Base-by-base conservation (phyloP, 2,113 vertebrate species). In the Rhegmatorhina hoffmannsi region DNA sequence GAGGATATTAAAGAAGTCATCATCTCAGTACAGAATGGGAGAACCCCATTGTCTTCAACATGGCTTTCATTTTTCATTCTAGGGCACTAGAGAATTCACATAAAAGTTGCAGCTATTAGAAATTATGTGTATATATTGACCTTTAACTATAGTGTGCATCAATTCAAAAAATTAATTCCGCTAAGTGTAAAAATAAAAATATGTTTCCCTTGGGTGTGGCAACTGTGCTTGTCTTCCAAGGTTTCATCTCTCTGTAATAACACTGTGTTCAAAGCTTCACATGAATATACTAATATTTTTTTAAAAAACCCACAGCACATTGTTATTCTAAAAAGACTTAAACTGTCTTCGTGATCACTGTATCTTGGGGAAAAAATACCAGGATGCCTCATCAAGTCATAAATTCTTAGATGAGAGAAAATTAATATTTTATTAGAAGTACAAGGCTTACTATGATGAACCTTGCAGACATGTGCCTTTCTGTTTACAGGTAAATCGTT, bases 371-470 rank as follows among this genome's bases (percentile, higher is more conserved):
- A 59, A 52, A 47, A 95, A 92, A 77, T 36, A 79, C 24, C 59
- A 78, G 34, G 43, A 15, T 84, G 44, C n/a, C 50, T 1, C 10
- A 83, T 87, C 38, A 59, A 82, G 36, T 44, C 63, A 79, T 81
- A 79, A 84, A 70, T 91, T 95, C 87, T 52, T 76, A 58, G 62
- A 47, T 66, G 75, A 89, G 63, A 84, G 50, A 46, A 76, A 86
- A 91, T 91, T 81, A 92, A 53, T 96, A 84, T 79, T 94, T 92
- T 85, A 84, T 88, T 85, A 87, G 80, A 82, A 78, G 52, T 59
- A 62, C 49, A 74, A 53, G 46, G 24, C 31, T 93, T 88, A 49
- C 40, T 49, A 43, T 47, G 72, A 86, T 64, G 62, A 94, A 62
- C 25, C 6, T 34, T 75, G 52, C 28, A 91, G 86, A 87, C 10